Evolutionary conservation across 2,797 vertebrate species (phyloP).

Genomic region (Argyrosomus regius): DNA sequence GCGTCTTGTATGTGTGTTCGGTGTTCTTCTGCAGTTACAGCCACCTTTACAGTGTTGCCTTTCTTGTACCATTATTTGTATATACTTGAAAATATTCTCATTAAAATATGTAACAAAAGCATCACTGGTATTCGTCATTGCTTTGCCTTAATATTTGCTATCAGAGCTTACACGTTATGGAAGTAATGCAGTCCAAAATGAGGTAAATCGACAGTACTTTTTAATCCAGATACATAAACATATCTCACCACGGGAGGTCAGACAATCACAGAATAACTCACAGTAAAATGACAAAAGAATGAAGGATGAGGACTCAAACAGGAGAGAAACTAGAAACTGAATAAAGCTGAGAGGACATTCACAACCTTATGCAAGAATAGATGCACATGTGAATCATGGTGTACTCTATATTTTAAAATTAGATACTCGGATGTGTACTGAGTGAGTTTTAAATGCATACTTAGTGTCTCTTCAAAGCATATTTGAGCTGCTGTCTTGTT

Average conservation of each 20-base stretch:
- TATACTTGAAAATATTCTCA: constrained; percentile 29
- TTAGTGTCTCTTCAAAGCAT: not conserved
- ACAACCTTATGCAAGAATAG: not conserved
- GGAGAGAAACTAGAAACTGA: not conserved
- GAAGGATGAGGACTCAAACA: not conserved
- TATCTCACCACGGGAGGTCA: constrained; percentile 13
- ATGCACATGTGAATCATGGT: not conserved
- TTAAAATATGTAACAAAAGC: constrained; percentile 47
- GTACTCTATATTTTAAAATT: not conserved
- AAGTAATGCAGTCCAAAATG: constrained; percentile 10
- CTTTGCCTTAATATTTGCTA: not conserved
- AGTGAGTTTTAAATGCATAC: not conserved
- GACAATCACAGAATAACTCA: constrained; percentile 27
- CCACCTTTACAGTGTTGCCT: constrained; percentile 14
- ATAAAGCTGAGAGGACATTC: not conserved
- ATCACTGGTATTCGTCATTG: not conserved
- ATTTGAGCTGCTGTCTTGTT: not conserved
- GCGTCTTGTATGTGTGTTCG: not conserved
- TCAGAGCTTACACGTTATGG: not conserved
- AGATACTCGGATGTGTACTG: not conserved
- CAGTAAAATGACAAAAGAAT: constrained; percentile 5
- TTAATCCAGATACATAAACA: constrained; percentile 71
- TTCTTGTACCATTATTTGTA: constrained; percentile 36
- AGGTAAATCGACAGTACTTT: constrained; percentile 40
- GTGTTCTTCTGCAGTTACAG: not conserved